Conservation (phyloP, 2,113 vertebrate genomes). For the Saguinus midas region DNA sequence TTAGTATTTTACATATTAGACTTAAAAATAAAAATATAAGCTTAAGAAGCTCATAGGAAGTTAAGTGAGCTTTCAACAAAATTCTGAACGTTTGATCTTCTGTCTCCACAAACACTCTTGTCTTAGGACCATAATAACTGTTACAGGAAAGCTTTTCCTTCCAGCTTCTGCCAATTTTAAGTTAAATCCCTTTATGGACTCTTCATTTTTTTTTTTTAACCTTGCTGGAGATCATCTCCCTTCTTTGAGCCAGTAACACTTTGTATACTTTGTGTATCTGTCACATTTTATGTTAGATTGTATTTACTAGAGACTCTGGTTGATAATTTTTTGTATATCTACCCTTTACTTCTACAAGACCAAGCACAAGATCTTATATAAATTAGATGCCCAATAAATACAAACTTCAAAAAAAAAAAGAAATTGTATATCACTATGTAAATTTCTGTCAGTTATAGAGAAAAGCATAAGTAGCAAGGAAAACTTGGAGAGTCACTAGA, state of each 20-base stretch:
- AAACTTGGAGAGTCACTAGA: background rate
- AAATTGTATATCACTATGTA: background rate
- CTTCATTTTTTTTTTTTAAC: background rate
- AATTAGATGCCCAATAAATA: background rate
- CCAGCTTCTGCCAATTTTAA: background rate
- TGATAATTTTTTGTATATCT: background rate
- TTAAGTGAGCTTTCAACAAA: background rate
- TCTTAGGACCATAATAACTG: background rate
- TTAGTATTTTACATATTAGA: background rate
- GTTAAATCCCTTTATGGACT: background rate
- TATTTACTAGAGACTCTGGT: background rate
- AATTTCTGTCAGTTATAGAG: background rate
- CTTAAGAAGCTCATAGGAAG: background rate
- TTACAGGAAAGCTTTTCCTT: background rate
- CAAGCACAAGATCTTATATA: background rate
- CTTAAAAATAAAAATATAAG: background rate
- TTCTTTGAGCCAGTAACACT: background rate
- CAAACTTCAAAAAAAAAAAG: slow-evolving; percentile 1
- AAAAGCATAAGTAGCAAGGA: background rate
- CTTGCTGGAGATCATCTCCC: background rate
- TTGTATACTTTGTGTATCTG: background rate
- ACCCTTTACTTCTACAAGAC: background rate
- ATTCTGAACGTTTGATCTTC: background rate
- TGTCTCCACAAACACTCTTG: background rate
- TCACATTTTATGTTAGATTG: background rate